Conservation (phyloP, 2,888 invertebrate genomes). For the Lithodes maja region DNA sequence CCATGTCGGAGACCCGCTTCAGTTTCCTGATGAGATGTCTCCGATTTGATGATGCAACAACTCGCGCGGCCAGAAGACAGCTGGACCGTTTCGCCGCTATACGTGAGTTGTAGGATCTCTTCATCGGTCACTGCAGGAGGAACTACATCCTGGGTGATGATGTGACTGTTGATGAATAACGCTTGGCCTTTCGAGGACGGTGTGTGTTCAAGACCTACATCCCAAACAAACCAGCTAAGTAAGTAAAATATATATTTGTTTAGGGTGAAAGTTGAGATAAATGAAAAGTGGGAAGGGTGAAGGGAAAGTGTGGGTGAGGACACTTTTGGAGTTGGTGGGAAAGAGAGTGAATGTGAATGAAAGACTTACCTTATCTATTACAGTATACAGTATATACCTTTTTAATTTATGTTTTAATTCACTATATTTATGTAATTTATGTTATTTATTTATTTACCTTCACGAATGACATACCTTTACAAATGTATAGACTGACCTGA, state of each 20-base stretch:
- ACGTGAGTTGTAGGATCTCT: neutral
- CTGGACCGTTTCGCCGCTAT: neutral
- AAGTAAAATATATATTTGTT: neutral
- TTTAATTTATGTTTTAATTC: no score
- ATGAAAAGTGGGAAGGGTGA: no score
- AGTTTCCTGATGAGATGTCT: neutral
- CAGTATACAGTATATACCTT: no score
- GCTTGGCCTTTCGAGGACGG: neutral
- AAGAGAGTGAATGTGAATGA: no score
- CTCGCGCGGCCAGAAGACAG: neutral
- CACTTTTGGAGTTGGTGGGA: no score
- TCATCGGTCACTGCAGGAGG: neutral
- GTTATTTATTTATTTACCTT: no score
- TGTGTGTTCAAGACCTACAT: neutral
- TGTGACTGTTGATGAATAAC: neutral
- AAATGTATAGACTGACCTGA: no score
- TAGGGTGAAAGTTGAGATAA: no score
- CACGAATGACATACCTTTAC: no score
- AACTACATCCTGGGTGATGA: neutral
- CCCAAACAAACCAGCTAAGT: neutral
- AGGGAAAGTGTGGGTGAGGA: no score
- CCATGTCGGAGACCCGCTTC: neutral
- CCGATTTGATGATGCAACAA: neutral
- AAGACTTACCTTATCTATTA: no score
- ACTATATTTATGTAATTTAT: no score